Evolutionary conservation across 2,888 invertebrate species (phyloP).

Genomic region (Drosophila hamatofila): DNA sequence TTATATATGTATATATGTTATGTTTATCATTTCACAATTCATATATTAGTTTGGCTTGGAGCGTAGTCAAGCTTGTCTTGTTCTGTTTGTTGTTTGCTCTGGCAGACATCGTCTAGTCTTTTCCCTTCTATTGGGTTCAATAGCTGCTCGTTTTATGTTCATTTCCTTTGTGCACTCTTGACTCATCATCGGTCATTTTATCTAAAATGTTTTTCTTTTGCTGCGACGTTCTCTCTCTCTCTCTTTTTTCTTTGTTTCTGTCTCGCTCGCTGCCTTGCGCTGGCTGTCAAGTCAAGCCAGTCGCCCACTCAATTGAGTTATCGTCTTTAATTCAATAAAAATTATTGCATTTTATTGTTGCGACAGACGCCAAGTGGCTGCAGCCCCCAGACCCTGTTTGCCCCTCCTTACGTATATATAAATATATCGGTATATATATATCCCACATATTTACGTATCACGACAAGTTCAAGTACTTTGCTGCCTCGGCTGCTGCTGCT

Average conservation of each 20-base stretch:
- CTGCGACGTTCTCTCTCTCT: not conserved
- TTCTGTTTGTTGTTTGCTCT: conserved; percentile 1
- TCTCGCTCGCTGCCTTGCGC: conserved; percentile 1
- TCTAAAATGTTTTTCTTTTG: conserved; percentile 26
- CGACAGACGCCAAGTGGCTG: conserved; percentile 58
- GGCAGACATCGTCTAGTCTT: conserved; percentile 6
- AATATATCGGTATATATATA: conserved; percentile 22
- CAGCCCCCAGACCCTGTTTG: not conserved
- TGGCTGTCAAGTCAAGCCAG: conserved; percentile 22
- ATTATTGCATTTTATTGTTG: conserved; percentile 67
- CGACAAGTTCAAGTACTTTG: conserved; percentile 50
- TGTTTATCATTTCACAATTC: conserved; percentile 2
- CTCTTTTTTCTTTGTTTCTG: not conserved
- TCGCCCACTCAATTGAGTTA: conserved; percentile 73
- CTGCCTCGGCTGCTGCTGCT: conserved; percentile 21
- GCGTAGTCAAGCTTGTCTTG: conserved; percentile 24
- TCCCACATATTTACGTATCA: conserved; percentile 49
- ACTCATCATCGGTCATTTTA: conserved; percentile 46
- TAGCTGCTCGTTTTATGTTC: conserved; percentile 26
- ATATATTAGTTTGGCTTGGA: not conserved
- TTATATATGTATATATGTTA: not conserved
- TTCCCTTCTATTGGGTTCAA: conserved; percentile 27
- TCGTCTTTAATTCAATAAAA: conserved; percentile 74
- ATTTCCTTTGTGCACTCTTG: conserved; percentile 42
- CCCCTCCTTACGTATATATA: not conserved